Percentiles rank a stretch among this genome's conserved stretches.
Conservation (phyloP, 2,888 invertebrate species). For the Plemyria rubiginata region DNA sequence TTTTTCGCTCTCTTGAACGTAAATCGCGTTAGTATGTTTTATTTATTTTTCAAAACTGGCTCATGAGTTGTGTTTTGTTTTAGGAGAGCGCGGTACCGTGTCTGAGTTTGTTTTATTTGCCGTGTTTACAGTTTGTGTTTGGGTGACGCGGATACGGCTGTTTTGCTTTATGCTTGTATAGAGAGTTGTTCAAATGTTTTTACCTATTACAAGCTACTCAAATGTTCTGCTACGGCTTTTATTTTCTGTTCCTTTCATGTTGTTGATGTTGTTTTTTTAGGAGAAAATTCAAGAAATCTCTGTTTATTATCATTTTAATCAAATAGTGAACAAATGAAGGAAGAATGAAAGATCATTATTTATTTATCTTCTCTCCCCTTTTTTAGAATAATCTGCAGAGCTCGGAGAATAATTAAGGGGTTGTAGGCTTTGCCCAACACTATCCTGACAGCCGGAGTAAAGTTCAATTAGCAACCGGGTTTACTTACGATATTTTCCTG, state of each 20-base stretch:
- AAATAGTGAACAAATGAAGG: too few species aligned
- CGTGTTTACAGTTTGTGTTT: constrained; percentile 36
- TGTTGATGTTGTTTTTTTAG: neutral
- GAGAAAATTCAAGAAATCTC: neutral
- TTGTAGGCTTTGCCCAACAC: too few species aligned
- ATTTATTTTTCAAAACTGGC: constrained; percentile 39
- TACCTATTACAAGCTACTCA: neutral
- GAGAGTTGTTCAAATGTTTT: constrained; percentile 13
- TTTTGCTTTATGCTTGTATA: constrained; percentile 39
- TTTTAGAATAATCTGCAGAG: too few species aligned
- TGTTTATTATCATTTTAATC: too few species aligned
- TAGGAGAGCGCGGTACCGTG: constrained; percentile 37
- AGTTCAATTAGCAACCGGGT: too few species aligned
- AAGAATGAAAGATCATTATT: too few species aligned
- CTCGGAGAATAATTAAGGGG: too few species aligned
- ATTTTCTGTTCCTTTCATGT: neutral
- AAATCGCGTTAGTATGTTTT: constrained; percentile 45
- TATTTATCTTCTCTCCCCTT: too few species aligned
- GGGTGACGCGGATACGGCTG: constrained; percentile 32
- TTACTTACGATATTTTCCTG: too few species aligned
- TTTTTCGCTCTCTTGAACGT: constrained; percentile 80
- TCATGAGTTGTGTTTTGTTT: constrained; percentile 41
- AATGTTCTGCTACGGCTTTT: neutral
- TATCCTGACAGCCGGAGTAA: too few species aligned
- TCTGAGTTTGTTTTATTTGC: constrained; percentile 41